Evolutionary conservation across 2,113 vertebrate species (phyloP), one percentile per base, ranked within the genome.

Genomic region (Xiphorhynchus elegans): DNA sequence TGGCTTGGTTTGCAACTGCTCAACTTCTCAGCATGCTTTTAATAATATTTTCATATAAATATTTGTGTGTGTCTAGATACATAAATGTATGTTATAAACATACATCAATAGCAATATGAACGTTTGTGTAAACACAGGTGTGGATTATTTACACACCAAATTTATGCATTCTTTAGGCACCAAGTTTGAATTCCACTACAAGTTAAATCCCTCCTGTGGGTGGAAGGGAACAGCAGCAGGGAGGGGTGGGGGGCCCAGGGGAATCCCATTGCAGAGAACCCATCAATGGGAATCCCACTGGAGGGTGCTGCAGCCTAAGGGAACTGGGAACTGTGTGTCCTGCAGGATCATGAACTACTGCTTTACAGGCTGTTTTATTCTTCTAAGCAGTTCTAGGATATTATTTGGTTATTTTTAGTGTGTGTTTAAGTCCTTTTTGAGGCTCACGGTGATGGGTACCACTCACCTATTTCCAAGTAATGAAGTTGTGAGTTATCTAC

Each of bases 301-400:
- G 42, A 49, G 50, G 69, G 37, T 6, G 59, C 59, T 75, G 60
- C 82, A 75, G 70, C 50, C 83, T 10, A 25, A 13, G 68, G n/a
- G 9, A 9, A 6, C n/a, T 13, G 76, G 26, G 26, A 49, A 1
- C 31, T 56, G 3, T 18, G 56, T 18, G 55, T 40, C 49, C 85
- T 81, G 62, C 16, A 31, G 56, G 29, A 35, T 2, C 37, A 47
- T 13, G 7, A 25, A 31, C 66, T 18, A 15, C 17, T 89, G 76
- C 68, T 44, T 19, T 4, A 0, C 20, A 40, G 76, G 14, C 8
- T 3, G 3, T 12, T 7, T 19, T 2, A 5, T 5, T 16, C 21
- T 20, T 64, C 25, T 35, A 4, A 8, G 56, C 40, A 18, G 24
- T 5, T 58, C 9, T 6, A 18, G 40, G 56, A 5, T 19, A 37